phyloP scores from a whole-genome alignment of 2,113 vertebrate species.

The Rana temporaria region DNA sequence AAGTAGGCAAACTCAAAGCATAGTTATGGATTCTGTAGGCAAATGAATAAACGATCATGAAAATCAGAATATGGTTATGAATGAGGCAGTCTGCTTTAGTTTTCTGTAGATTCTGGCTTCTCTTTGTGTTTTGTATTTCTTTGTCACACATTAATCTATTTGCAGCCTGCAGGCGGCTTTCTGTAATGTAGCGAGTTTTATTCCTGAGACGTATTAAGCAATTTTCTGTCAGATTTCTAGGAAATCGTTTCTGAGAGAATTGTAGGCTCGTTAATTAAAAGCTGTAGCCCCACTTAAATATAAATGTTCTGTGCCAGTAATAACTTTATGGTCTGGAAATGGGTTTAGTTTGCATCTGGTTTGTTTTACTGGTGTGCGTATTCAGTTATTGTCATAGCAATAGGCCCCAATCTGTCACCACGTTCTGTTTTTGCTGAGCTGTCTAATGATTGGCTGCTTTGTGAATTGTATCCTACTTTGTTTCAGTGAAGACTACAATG shows the following conservation, averaged over 20 bases:
- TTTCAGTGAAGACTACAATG: no score
- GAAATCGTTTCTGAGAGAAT: conserved; percentile 29
- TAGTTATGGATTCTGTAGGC: no score
- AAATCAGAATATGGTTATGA: no score
- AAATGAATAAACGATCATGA: no score
- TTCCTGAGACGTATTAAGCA: conserved; percentile 18
- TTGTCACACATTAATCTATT: background rate
- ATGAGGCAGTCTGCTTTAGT: no score
- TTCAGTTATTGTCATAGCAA: background rate
- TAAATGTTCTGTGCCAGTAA: background rate
- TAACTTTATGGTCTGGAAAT: background rate
- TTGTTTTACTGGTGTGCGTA: background rate
- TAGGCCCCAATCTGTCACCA: no score
- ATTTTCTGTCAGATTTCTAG: conserved; percentile 38
- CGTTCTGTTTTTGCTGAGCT: no score
- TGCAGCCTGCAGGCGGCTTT: conserved; percentile 31
- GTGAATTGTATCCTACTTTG: no score
- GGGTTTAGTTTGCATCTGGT: background rate
- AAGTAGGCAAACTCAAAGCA: no score
- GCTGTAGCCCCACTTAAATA: conserved; percentile 1
- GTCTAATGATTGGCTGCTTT: no score
- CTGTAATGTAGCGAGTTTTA: background rate
- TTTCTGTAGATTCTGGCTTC: no score
- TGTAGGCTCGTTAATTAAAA: conserved; percentile 27
- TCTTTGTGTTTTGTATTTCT: background rate